Percentiles rank a stretch among this genome's conserved stretches.
phyloP scores from a whole-genome alignment of 2,113 vertebrate species.

The Pungitius pungitius region DNA sequence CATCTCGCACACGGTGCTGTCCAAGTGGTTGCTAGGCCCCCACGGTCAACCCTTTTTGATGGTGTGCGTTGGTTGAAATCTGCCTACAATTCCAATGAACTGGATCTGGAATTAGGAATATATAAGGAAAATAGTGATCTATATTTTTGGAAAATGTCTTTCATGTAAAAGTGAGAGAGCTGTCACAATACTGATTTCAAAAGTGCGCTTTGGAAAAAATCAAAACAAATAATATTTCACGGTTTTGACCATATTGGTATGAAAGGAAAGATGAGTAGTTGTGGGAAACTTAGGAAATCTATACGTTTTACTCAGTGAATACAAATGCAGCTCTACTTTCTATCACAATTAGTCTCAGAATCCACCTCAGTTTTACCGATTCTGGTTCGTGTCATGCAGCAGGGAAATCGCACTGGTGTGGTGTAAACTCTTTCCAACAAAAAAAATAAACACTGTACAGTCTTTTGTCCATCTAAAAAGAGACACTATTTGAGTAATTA shows the following conservation, averaged over 20 bases:
- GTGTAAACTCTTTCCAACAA: not conserved
- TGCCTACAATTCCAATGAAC: not conserved
- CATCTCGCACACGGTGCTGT: constrained; percentile 38
- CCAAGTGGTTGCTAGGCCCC: constrained; percentile 36
- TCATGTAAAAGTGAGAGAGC: not conserved
- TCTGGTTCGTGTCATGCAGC: not conserved
- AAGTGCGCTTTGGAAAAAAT: not conserved
- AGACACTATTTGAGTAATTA: not conserved
- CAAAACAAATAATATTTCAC: not conserved
- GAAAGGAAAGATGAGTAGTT: not conserved
- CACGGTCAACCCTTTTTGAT: constrained; percentile 21
- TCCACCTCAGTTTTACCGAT: not conserved
- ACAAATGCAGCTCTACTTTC: not conserved
- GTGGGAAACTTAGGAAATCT: not conserved
- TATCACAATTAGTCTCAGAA: not conserved
- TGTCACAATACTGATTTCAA: not conserved
- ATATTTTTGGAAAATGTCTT: not conserved
- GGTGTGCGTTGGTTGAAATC: not conserved
- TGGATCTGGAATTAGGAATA: constrained; percentile 16
- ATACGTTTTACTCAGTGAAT: not conserved
- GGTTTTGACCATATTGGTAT: not conserved
- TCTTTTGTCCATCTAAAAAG: not conserved
- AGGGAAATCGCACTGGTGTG: not conserved
- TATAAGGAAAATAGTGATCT: not conserved
- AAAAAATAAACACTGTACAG: not conserved